Evolutionary conservation across 2,797 vertebrate species (phyloP).

Genomic region (Toxotes lorentzi): DNA sequence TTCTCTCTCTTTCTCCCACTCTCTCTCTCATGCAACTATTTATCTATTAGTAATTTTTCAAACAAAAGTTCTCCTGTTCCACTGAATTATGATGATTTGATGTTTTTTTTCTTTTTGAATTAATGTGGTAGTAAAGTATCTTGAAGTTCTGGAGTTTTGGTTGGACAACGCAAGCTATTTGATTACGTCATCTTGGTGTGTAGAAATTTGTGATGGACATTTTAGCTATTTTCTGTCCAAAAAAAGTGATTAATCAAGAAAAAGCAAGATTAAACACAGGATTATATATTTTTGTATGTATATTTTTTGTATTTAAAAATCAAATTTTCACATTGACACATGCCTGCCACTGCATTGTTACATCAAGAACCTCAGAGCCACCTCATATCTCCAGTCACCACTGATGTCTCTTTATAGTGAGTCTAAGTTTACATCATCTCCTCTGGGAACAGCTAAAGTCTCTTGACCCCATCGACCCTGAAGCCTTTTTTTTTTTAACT

Average conservation of each 20-base stretch:
- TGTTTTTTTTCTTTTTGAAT: neutral
- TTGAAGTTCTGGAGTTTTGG: neutral
- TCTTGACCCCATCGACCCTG: neutral
- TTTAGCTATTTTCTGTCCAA: no score
- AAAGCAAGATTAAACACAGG: neutral
- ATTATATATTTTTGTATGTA: no score
- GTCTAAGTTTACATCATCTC: neutral
- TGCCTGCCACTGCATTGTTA: neutral
- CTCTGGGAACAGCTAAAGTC: neutral
- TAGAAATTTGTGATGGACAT: no score
- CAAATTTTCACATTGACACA: no score
- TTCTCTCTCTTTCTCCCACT: neutral
- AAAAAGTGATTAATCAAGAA: neutral
- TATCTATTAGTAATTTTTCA: neutral
- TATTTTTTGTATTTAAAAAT: neutral
- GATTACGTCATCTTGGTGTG: neutral
- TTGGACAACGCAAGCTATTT: neutral
- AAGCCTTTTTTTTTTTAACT: neutral
- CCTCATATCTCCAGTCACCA: neutral
- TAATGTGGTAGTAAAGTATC: neutral
- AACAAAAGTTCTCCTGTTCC: neutral
- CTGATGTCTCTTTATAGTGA: neutral
- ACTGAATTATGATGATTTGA: neutral
- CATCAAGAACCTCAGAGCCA: neutral
- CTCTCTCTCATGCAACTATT: neutral